Base-by-base conservation (phyloP, 2,888 invertebrate species). In the Mesoligia furuncula region DNA sequence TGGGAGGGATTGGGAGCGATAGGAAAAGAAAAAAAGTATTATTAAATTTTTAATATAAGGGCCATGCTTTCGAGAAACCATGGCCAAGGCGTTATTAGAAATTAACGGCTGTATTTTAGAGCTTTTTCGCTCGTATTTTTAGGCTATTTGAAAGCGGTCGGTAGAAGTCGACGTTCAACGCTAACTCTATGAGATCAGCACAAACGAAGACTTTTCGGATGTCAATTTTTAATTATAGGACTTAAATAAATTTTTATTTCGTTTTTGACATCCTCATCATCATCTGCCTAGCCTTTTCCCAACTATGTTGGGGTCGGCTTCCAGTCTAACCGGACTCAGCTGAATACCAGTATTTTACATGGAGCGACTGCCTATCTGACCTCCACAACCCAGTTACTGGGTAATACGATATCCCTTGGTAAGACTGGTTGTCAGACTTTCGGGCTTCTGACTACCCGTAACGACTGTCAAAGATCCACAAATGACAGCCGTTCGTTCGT, bases 51-150 rank as follows among this genome's bases (percentile, higher is more conserved):
- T 24, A 70, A 66, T 76, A 68, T 85, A 76, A 73, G 39, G 42
- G 59, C 59, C 82, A 61, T 73, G 82, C 62, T 81, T 81, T 36
- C 27, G 24, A 13, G 20, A 48, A 68, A 73, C 65, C 61, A 85
- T 73, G 80, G 85, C 36, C 20, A 45, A n/a, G 13, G 51, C n/a
- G 59, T 59, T 70, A 59, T 61, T 75, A 73, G 45, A n/a, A 61
- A 42, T 48, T 72, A 68, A 59, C 51, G 59, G 51, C 66, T 80
- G 73, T 75, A 81, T 81, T 81, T 81, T 65, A 68, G 65, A 76
- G 83, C 83, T 68, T 68, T 31, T 11, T 27, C 57, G 83, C 82
- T 85, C 73, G 62, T 77, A 64, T 59, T 69, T 67, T 73, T 82
- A 77, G 65, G 65, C n/a, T 72, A 51, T 51, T 69, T 66, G 42